Conservation (phyloP, 35 echinoderm and acorn worm species). For the Diadema setosum region DNA sequence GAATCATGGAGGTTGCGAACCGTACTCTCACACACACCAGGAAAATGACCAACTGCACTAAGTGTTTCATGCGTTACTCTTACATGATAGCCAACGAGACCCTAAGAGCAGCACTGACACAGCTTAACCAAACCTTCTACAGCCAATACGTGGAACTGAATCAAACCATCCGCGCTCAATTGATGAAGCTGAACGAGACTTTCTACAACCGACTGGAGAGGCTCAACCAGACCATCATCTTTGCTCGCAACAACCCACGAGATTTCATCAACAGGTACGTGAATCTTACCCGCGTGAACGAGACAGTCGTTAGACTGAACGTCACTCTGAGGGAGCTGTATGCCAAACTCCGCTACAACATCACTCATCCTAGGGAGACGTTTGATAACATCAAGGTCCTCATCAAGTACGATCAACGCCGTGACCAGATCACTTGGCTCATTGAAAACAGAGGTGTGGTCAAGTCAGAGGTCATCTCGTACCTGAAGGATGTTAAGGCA, state of each 20-base stretch:
- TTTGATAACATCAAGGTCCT: slow-evolving; percentile 32
- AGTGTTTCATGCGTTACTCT: not conserved
- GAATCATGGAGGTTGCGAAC: slow-evolving; percentile 16
- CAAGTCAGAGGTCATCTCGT: not conserved
- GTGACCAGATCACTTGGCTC: not conserved
- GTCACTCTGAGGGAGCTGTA: not conserved
- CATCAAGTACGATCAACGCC: not conserved
- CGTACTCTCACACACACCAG: not conserved
- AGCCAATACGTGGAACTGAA: not conserved
- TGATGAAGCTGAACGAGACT: not conserved
- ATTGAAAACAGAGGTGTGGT: not conserved
- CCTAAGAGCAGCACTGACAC: not conserved
- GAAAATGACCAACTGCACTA: slow-evolving; percentile 21
- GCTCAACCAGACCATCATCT: slow-evolving; percentile 47
- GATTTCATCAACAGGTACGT: slow-evolving; percentile 23
- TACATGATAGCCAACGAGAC: not conserved
- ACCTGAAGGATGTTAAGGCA: not conserved
- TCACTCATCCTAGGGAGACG: slow-evolving; percentile 40
- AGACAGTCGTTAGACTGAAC: slow-evolving; percentile 27
- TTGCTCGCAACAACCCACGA: slow-evolving; percentile 47
- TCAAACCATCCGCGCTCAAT: not conserved
- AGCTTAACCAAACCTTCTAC: not conserved
- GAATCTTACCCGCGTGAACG: slow-evolving; percentile 27
- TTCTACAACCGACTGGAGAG: not conserved
- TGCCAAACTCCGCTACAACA: not conserved